Base-by-base conservation (phyloP, 2,113 vertebrate genomes). In the Chrysochloris asiatica region DNA sequence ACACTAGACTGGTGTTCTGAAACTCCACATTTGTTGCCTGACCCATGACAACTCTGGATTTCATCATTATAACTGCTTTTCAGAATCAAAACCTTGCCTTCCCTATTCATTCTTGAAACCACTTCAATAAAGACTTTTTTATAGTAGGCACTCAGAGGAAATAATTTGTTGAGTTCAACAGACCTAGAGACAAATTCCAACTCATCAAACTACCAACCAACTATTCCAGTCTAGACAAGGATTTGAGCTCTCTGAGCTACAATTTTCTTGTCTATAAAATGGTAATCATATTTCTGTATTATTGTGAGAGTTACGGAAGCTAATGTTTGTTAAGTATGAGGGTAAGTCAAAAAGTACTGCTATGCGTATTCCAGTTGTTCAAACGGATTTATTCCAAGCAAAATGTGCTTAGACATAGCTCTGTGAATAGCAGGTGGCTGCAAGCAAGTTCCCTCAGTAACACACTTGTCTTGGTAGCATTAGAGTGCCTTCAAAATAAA, bases 51-150 rank as follows among this genome's bases (percentile, higher is more conserved):
- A 38, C 81, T 33, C 80, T 73, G 11, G 59, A 78, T 81, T 91
- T 89, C 48, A 63, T 89, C 90, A 95, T 92, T 88, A 52, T 67
- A 77, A 88, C 38, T 30, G 38, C 89, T 79, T 83, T 59, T 77
- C 26, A 0, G 80, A 88, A 92, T 80, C 73, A 83, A 61, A 94
- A 95, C 71, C 88, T 95, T 93, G 63, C 93, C 76, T 79, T 94
- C 76, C 89, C 85, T 33, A 1, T 63, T 78, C 45, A 54, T 76
- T 85, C 92, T 93, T 43, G 4, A 95, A 96, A 26, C n/a, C 71
- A 92, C 61, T 94, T 95, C 92, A 93, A 91, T 96, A 95, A 96
- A 96, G 80, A n/a, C 56, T 86, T 48, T 76, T 26, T 93, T 93
- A 79, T 84, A 61, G 36, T 81, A 83, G 96, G 84, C 72, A 93